Conservation (phyloP, 1,140 invertebrate species). For the Neodiprion pinetum region DNA sequence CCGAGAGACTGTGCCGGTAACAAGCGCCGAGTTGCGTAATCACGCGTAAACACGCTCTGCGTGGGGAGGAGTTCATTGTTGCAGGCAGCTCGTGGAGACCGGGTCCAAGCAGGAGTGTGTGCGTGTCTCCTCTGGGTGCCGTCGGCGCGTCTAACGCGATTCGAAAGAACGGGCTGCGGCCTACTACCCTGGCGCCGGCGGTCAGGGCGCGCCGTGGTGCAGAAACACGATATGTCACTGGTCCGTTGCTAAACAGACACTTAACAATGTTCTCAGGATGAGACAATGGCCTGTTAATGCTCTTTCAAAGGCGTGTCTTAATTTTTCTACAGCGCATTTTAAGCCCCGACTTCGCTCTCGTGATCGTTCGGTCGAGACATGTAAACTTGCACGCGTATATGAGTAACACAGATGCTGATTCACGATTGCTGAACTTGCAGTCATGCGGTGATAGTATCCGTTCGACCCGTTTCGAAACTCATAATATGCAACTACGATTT, state of each 20-base stretch:
- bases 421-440: neutral
- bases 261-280: slow-evolving; percentile 13
- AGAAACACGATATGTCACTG: slow-evolving; percentile 11
- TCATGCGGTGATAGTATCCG: neutral
- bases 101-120: neutral
- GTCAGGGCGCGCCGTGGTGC: neutral
- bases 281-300: slow-evolving; percentile 15
- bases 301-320: slow-evolving; percentile 12
- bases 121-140: neutral
- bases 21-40: neutral
- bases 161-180: neutral
- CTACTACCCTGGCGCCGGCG: slow-evolving; percentile 13
- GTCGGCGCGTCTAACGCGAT: slow-evolving; percentile 1
- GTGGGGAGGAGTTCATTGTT: neutral
- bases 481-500: neutral
- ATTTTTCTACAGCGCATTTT: slow-evolving; percentile 2
- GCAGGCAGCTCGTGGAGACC: neutral
- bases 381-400: too few relatives aligned
- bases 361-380: neutral
- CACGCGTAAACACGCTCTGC: neutral
- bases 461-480: neutral
- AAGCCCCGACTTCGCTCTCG: neutral
- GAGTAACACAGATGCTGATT: neutral
- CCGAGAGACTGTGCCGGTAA: too few relatives aligned
- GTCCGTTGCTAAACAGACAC: slow-evolving; percentile 15